A percentile compares a stretch with the other conserved stretches of the same genome.
Evolutionary conservation across 2,888 invertebrate genomes (phyloP).

Genomic region (Myopa tessellatipennis): DNA sequence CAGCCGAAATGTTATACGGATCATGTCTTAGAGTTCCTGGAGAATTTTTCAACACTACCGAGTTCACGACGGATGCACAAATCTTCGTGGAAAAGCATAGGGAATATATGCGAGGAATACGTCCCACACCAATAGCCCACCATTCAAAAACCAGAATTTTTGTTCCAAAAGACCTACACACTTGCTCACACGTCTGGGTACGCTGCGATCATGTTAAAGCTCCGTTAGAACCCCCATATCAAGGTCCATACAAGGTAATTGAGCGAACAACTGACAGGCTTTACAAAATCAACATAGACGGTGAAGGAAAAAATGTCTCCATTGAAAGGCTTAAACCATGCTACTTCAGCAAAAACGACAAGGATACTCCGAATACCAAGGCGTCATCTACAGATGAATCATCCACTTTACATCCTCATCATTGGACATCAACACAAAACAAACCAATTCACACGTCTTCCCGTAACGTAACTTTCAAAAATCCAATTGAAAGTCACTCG

Average conservation of each 20-base stretch:
- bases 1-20: conserved; percentile 34
- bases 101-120: conserved; percentile 25
- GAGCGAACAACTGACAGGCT: not conserved
- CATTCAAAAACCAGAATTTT: conserved; percentile 41
- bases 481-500: conserved; percentile 13
- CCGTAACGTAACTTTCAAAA: conserved; percentile 2
- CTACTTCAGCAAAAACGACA: conserved; percentile 4
- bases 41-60: conserved; percentile 25
- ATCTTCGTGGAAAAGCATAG: conserved; percentile 30
- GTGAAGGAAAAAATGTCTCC: conserved; percentile 4
- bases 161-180: conserved; percentile 32
- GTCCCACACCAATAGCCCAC: conserved; percentile 39
- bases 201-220: conserved; percentile 23
- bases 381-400: not conserved
- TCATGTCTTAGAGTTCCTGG: conserved; percentile 30
- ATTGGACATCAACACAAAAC: not conserved
- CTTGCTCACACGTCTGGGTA: conserved; percentile 31
- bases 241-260: conserved; percentile 12
- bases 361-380: not conserved
- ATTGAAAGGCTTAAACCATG: conserved; percentile 6
- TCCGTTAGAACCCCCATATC: conserved; percentile 36
- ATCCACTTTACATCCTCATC: not conserved
- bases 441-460: not conserved
- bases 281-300: conserved; percentile 4
- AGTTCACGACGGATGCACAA: not conserved